phyloP scores from a whole-genome alignment of 2,888 invertebrate genomes.

The Saturnia japonica region DNA sequence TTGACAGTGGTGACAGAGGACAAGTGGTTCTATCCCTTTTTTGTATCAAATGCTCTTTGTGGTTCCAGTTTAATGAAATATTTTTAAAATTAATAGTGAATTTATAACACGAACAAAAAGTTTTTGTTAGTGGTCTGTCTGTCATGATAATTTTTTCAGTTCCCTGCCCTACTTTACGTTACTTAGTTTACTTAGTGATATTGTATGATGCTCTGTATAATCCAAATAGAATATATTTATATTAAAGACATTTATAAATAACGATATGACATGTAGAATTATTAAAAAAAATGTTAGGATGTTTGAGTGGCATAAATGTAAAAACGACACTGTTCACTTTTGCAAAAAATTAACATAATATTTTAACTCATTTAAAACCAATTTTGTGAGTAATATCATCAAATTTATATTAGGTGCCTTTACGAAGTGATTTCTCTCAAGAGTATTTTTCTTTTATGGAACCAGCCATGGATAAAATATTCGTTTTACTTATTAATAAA shows the following conservation, averaged over 20 bases:
- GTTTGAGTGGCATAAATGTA: no score
- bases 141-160: not conserved
- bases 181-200: not conserved
- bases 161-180: not conserved
- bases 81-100: slow-evolving; percentile 8
- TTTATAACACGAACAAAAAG: slow-evolving; percentile 6
- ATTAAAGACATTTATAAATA: not conserved
- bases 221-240: not conserved
- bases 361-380: no score
- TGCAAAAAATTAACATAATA: no score
- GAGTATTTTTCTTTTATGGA: no score
- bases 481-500: no score
- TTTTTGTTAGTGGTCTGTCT: not conserved
- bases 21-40: slow-evolving; percentile 20
- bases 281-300: not conserved
- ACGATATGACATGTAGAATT: not conserved
- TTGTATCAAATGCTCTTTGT: slow-evolving; percentile 4
- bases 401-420: no score
- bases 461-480: no score
- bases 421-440: no score
- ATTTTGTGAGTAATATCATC: no score
- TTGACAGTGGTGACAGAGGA: slow-evolving; percentile 13
- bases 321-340: no score
- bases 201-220: not conserved
- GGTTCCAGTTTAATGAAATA: slow-evolving; percentile 1